Evolutionary conservation across 2,113 vertebrate species (phyloP).

Genomic region (Sapayoa aenigma): DNA sequence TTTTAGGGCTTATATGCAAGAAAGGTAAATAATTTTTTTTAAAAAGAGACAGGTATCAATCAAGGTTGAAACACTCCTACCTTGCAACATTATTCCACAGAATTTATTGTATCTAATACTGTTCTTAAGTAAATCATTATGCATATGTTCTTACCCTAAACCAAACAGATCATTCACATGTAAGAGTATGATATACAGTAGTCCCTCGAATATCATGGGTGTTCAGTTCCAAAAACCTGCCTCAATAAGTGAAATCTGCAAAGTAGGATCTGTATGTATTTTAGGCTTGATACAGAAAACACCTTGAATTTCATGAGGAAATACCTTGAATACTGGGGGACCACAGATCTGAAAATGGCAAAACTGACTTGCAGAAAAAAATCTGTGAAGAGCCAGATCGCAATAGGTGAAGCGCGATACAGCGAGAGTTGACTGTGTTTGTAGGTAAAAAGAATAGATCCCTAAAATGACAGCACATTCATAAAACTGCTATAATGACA

Average conservation of each 20-base stretch:
- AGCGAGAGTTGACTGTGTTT: no score
- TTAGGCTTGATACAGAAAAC: no score
- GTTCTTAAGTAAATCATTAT: neutral
- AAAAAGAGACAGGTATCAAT: neutral
- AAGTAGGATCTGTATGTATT: no score
- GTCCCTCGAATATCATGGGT: no score
- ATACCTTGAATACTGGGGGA: no score
- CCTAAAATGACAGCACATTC: neutral
- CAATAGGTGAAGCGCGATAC: no score
- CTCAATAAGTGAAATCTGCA: no score
- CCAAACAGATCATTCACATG: neutral
- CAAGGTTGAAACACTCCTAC: neutral
- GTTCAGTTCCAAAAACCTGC: no score
- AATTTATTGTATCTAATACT: neutral
- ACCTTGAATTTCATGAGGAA: no score
- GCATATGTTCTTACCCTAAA: neutral
- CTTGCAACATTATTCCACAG: neutral
- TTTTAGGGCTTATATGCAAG: neutral
- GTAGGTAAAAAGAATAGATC: neutral
- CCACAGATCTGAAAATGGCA: no score
- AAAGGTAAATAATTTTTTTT: neutral
- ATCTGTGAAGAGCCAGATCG: no score
- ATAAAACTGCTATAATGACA: neutral
- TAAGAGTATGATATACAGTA: neutral
- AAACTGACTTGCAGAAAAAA: no score